A percentile compares a stretch with the other conserved stretches of the same genome.
These are phyloP conservation scores for Amphipoea lucens DNA, from an alignment of 2,888 invertebrate species.

Conservation along the genomic window DNA sequence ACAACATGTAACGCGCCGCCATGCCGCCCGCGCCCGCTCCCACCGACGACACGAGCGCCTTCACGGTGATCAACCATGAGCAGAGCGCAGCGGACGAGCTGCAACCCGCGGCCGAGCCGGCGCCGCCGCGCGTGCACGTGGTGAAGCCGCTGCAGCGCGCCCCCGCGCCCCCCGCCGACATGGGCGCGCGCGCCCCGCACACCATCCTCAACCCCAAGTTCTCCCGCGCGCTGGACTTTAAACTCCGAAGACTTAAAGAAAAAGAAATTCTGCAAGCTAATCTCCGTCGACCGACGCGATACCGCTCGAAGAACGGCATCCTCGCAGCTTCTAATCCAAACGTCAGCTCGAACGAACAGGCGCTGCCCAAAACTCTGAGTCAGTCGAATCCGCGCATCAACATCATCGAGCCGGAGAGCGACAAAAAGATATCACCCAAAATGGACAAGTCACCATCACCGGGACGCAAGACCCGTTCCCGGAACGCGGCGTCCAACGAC, in stretches of 20 bases:
- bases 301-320: slow-evolving; percentile 75
- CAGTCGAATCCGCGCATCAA: slow-evolving; percentile 81
- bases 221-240: slow-evolving; percentile 93
- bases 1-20: slow-evolving; percentile 65
- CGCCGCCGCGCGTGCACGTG: slow-evolving; percentile 76
- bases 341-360: slow-evolving; percentile 82
- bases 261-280: slow-evolving; percentile 86
- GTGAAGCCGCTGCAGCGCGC: slow-evolving; percentile 81
- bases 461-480: slow-evolving; percentile 68
- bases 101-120: slow-evolving; percentile 46
- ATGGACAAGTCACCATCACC: slow-evolving; percentile 76
- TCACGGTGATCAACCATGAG: slow-evolving; percentile 78
- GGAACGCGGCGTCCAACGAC: slow-evolving; percentile 69
- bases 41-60: slow-evolving; percentile 75
- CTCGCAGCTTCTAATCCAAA: slow-evolving; percentile 90
- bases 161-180: slow-evolving; percentile 56
- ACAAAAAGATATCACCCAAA: slow-evolving; percentile 69
- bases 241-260: slow-evolving; percentile 92
- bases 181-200: slow-evolving; percentile 66
- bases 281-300: slow-evolving; percentile 78
- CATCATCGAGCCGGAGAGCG: slow-evolving; percentile 68
- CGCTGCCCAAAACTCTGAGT: slow-evolving; percentile 68
- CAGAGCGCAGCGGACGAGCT: slow-evolving; percentile 48
- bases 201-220: slow-evolving; percentile 90
- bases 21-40: slow-evolving; percentile 79